Evolutionary conservation across 2,888 invertebrate genomes (phyloP), one percentile per base, ranked within the genome.

Genomic region (Acleris cristana): DNA sequence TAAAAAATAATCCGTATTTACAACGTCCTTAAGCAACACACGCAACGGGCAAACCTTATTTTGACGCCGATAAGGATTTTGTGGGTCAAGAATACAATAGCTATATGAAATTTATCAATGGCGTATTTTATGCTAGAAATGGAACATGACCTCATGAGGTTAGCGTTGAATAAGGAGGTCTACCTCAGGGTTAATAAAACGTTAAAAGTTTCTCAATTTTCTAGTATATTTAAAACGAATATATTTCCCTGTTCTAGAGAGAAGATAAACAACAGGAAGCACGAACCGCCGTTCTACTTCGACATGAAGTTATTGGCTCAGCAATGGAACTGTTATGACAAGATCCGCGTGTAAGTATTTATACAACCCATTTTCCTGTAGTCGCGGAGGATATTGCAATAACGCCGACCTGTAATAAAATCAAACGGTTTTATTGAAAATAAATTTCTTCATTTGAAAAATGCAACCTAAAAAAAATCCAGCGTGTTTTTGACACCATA

Each of bases 251-350:
- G 19, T 83, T 85, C 65, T 74, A 92, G 92, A 58, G 70, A 82
- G 52, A 87, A 83, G 76, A 88, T 92, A 44, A 85, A 87, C 26
- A 85, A 74, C 40, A 81, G 88, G 52, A 87, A 79, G 69, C 86
- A 87, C 67, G 81, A 88, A n/a, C 88, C 92, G 7, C 85, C 89
- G 3, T 92, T 90, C 74, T 92, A 92, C 74, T 86, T 87, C 40
- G 92, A 92, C 71, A 78, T 89, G 2, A 87, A 89, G 71, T 70
- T 86, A 51, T 73, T 92, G 60, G 86, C 91, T 3, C 78, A 79
- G 26, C 91, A 92, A 61, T 92, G 92, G 92, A 90, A 89, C 74
- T 92, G 92, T 73, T 88, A 88, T 69, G 88, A 85, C 34, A 85
- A 82, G 58, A 88, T 86, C 12, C 82, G 87, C 77, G 70, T 71